phyloP scores from a whole-genome alignment of 2,797 vertebrate species.

The Sphaeramia orbicularis region DNA sequence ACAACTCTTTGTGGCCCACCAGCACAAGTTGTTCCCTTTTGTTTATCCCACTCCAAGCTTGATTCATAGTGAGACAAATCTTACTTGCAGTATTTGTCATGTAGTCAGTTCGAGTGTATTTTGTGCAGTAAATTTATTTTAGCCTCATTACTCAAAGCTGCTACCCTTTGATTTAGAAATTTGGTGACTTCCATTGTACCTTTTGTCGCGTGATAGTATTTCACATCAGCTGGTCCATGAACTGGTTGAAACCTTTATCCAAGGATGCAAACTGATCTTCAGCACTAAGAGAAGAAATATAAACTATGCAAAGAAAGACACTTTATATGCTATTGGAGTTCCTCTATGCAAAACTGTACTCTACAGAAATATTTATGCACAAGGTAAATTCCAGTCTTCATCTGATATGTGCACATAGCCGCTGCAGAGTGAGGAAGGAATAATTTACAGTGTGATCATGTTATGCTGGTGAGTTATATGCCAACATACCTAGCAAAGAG shows the following conservation, averaged over 20 bases:
- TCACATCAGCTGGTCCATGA: conserved; percentile 10
- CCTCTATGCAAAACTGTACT: conserved; percentile 2
- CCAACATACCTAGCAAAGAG: not conserved
- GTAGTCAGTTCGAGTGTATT: conserved; percentile 53
- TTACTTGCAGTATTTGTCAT: conserved; percentile 53
- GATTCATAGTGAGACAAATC: conserved; percentile 73
- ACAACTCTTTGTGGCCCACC: conserved; percentile 71
- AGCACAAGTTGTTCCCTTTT: conserved; percentile 69
- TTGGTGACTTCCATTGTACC: conserved; percentile 36
- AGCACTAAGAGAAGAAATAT: not conserved
- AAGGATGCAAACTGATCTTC: not conserved
- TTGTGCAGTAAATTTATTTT: conserved; percentile 44
- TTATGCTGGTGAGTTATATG: not conserved
- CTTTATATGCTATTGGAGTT: not conserved
- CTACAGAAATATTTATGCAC: conserved; percentile 2
- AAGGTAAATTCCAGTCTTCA: conserved; percentile 4
- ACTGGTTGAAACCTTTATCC: not conserved
- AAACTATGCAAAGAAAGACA: conserved; percentile 1
- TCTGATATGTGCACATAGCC: not conserved
- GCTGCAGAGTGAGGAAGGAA: conserved; percentile 4
- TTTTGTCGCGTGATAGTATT: conserved; percentile 14
- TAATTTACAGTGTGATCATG: not conserved
- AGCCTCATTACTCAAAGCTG: conserved; percentile 38
- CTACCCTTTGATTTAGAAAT: conserved; percentile 25
- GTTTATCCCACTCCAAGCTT: conserved; percentile 69